These are phyloP conservation scores for Eristalis arbustorum DNA, from an alignment of 2,888 invertebrate genomes.

Conservation along the genomic window DNA sequence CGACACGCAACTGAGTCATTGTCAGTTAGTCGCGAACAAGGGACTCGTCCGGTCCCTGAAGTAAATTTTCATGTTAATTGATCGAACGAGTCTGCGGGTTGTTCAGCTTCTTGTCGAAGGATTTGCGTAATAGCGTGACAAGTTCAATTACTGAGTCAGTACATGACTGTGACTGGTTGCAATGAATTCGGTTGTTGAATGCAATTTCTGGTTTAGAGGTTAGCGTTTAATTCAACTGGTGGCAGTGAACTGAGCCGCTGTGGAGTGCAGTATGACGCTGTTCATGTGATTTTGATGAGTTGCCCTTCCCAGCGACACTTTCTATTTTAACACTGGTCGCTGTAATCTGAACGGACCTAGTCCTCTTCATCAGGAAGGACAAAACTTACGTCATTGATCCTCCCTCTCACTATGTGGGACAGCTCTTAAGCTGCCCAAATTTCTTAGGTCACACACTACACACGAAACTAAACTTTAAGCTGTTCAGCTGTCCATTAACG, in stretches of 20 bases:
- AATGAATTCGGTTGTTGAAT: not conserved
- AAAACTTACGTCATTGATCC: too few species aligned
- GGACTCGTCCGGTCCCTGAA: not conserved
- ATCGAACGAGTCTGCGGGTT: not conserved
- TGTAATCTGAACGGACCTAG: too few species aligned
- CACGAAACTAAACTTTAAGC: too few species aligned
- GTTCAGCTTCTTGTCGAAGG: not conserved
- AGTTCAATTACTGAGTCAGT: not conserved
- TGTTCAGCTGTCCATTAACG: too few species aligned
- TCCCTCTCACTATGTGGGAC: too few species aligned
- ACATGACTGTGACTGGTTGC: not conserved
- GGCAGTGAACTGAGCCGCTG: not conserved
- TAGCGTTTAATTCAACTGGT: not conserved
- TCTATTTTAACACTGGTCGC: too few species aligned
- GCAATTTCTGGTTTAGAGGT: not conserved
- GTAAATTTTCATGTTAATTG: constrained; percentile 11
- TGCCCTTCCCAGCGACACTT: too few species aligned
- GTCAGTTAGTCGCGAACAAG: not conserved
- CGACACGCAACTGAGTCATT: constrained; percentile 1
- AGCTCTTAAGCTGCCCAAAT: too few species aligned
- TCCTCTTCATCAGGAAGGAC: too few species aligned
- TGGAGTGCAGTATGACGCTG: too few species aligned
- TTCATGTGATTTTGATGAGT: too few species aligned
- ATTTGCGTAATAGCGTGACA: not conserved
- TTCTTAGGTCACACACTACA: too few species aligned